These are phyloP conservation scores for Drosophila ercepeae DNA, from an alignment of 1,140 invertebrate genomes.

Conservation along the genomic window DNA sequence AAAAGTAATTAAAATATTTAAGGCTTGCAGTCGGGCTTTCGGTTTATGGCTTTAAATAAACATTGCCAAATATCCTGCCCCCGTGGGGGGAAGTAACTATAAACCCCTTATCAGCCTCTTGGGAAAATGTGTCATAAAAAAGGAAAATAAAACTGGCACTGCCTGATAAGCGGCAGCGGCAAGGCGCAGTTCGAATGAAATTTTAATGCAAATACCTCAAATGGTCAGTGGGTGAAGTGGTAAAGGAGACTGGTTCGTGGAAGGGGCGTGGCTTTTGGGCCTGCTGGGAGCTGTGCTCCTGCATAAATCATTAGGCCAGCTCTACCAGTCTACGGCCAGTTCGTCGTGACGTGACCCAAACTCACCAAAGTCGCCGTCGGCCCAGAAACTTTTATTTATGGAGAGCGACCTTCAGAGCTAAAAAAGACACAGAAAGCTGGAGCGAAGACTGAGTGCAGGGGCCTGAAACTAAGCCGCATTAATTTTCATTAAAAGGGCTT, in stretches of 20 bases:
- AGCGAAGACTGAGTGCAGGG: background rate
- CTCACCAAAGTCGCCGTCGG: constrained; percentile 24
- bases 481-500: constrained; percentile 80
- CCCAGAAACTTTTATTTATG: constrained; percentile 68
- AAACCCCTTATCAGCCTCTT: constrained; percentile 69
- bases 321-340: constrained; percentile 13
- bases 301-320: constrained; percentile 67
- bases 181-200: constrained; percentile 54
- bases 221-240: constrained; percentile 35
- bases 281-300: constrained; percentile 40
- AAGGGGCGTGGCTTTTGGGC: background rate
- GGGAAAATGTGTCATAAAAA: constrained; percentile 77
- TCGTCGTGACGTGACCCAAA: constrained; percentile 44
- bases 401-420: constrained; percentile 34
- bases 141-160: constrained; percentile 31
- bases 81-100: constrained; percentile 27
- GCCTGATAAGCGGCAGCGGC: constrained; percentile 44
- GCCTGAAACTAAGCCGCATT: constrained; percentile 59
- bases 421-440: background rate
- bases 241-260: too few species aligned
- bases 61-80: constrained; percentile 59
- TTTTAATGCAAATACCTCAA: constrained; percentile 75
- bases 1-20: constrained; percentile 77
- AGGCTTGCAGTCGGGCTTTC: constrained; percentile 51
- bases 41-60: constrained; percentile 66